These are phyloP conservation scores for Dasyprocta punctata DNA, from an alignment of 2,113 vertebrate genomes.

Conservation along the genomic window DNA sequence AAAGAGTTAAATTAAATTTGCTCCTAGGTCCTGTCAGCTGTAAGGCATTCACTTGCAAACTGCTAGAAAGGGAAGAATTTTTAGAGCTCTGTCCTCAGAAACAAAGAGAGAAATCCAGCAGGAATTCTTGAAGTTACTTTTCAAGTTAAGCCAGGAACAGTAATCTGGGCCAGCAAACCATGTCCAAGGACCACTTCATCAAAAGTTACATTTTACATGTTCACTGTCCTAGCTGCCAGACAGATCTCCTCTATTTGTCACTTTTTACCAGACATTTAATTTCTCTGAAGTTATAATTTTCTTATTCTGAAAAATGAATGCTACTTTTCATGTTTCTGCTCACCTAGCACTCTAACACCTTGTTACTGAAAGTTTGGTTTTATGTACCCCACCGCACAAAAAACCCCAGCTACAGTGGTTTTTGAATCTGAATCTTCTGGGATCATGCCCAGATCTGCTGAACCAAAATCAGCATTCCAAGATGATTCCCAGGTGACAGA, in stretches of 20 bases:
- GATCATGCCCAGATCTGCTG: background rate
- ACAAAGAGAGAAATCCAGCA: conserved; percentile 8
- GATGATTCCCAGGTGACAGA: background rate
- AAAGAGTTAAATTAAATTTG: background rate
- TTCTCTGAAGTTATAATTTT: background rate
- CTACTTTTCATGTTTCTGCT: background rate
- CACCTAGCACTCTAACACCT: background rate
- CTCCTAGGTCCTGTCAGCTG: background rate
- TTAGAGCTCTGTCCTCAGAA: background rate
- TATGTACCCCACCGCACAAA: background rate
- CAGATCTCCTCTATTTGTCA: background rate
- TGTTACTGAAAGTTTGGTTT: background rate
- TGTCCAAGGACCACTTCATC: background rate
- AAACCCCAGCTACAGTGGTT: background rate
- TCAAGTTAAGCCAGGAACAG: conserved; percentile 43
- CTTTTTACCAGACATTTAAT: background rate
- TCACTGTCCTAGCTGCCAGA: background rate
- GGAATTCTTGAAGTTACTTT: conserved; percentile 38
- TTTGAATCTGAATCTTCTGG: background rate
- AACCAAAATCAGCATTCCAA: background rate
- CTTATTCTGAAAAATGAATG: conserved; percentile 18
- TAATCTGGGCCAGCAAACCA: background rate
- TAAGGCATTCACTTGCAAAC: background rate
- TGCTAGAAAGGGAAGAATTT: background rate
- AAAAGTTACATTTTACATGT: background rate